Evolutionary conservation across 2,797 vertebrate species (phyloP).

Genomic region (Helostoma temminkii): DNA sequence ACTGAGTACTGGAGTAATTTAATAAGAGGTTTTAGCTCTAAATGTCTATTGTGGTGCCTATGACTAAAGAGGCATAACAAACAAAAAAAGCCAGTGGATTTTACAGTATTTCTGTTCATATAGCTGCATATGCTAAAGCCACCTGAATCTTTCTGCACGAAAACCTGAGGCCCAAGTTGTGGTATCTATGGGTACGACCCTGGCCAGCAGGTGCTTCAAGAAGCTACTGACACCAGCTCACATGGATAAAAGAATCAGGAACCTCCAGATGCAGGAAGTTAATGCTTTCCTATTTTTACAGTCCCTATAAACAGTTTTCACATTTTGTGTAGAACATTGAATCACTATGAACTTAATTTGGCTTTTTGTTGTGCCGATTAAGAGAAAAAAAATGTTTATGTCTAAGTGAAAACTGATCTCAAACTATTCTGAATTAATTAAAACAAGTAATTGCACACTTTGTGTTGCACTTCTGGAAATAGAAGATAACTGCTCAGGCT

Average conservation of each 20-base stretch:
- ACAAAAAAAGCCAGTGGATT: not conserved
- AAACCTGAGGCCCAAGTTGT: not conserved
- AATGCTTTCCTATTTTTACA: conserved; percentile 2
- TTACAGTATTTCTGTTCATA: not conserved
- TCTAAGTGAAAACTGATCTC: too few relatives aligned
- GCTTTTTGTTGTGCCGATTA: too few relatives aligned
- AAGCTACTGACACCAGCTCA: not conserved
- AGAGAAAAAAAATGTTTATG: too few relatives aligned
- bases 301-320: too few relatives aligned
- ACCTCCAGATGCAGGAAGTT: not conserved
- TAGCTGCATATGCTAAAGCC: not conserved
- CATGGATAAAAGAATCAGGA: not conserved
- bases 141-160: not conserved
- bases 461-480: too few relatives aligned
- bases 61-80: not conserved
- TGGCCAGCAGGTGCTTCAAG: not conserved
- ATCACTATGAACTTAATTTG: too few relatives aligned
- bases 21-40: too few relatives aligned
- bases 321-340: too few relatives aligned
- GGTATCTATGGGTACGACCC: too few relatives aligned
- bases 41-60: not conserved
- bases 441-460: too few relatives aligned
- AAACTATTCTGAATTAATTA: too few relatives aligned
- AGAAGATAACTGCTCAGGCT: too few relatives aligned
- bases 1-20: not conserved